Base-by-base conservation (phyloP, 1,140 invertebrate genomes). In the Helicoverpa armigera region DNA sequence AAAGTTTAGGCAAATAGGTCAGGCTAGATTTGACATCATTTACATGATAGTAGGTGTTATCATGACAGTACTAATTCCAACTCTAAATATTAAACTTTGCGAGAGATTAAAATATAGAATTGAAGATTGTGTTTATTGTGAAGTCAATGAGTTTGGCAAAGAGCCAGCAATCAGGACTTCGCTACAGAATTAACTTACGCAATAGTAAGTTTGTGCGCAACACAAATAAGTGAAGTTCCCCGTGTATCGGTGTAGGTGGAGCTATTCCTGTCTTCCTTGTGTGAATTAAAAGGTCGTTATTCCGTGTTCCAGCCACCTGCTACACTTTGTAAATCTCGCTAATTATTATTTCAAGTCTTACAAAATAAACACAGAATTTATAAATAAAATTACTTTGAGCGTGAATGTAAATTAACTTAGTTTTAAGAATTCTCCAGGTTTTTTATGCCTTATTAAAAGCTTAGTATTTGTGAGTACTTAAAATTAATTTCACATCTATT, bases 281-380 rank as follows among this genome's bases (percentile, higher is more conserved):
- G 76, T 61, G n/a, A 43, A 79, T 79, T 58, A 79, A 79, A 79
- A 63, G 61, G 29, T 69, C 35, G 63, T 79, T 69, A 79, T 63
- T 78, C 50, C 51, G 29, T 54, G 76, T 56, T 51, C 53, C 76
- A 53, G 65, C 76, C 79, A 80, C 69, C 79, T 80, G 79, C 79
- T 80, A 43, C 61, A 65, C 76, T 35, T 69, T 18, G 48, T 69
- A 79, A 69, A 69, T 79, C 65, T 79, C 50, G 16, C 29, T 79
- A 48, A 79, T 79, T 79, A 69, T 79, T 79, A 79, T 79, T 58
- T 29, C 51, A 70, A 51, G 67, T 54, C 51, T 70, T 70, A 29
- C 53, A 23, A 31, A 14, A 67, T 50, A 67, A 48, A 67, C 35
- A 16, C 9, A 12, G 63, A 18, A 50, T 67, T 50, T 11, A 67